A percentile compares a stretch with the other conserved stretches of the same genome.
Conservation (phyloP, 1,140 invertebrate species). For the Sycophila sp. region DNA sequence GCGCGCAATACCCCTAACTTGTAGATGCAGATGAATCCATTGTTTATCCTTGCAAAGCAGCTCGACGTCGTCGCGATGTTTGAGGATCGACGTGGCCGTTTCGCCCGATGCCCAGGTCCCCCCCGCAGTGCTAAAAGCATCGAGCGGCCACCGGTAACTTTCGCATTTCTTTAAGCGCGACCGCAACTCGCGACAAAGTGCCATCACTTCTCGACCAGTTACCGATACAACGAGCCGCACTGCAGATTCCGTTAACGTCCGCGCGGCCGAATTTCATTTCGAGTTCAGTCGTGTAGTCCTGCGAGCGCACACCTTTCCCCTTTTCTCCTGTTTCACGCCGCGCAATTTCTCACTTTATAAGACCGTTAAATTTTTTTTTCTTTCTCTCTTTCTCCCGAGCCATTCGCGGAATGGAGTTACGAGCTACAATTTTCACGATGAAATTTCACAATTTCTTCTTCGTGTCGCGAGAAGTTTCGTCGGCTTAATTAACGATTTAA, state of each 20-base stretch:
- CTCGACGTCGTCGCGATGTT: too few relatives aligned
- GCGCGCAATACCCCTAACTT: too few relatives aligned
- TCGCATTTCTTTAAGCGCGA: constrained; percentile 38
- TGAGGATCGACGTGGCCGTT: too few relatives aligned
- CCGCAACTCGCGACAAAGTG: constrained; percentile 32
- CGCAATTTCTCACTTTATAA: constrained; percentile 34
- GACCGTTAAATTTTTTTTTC: constrained; percentile 40
- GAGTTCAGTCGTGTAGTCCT: neutral
- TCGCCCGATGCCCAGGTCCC: constrained; percentile 29
- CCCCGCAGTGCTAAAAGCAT: constrained; percentile 15
- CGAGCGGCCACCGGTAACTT: constrained; percentile 27
- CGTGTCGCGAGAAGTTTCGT: constrained; percentile 5
- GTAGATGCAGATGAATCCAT: constrained; percentile 47
- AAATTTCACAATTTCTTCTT: constrained; percentile 2
- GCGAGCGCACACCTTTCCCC: neutral
- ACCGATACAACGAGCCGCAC: constrained; percentile 29
- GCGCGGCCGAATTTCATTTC: constrained; percentile 34
- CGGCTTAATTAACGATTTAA: constrained; percentile 9
- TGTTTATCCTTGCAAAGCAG: constrained; percentile 39
- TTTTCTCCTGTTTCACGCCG: neutral
- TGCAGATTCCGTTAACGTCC: constrained; percentile 34
- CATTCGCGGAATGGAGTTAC: neutral
- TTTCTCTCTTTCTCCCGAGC: too few relatives aligned
- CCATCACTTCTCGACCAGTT: constrained; percentile 15
- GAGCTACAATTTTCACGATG: too few relatives aligned